Evolutionary conservation across 2,797 vertebrate genomes (phyloP), one percentile per base, ranked within the genome.

Genomic region (Clarias laeviceps): DNA sequence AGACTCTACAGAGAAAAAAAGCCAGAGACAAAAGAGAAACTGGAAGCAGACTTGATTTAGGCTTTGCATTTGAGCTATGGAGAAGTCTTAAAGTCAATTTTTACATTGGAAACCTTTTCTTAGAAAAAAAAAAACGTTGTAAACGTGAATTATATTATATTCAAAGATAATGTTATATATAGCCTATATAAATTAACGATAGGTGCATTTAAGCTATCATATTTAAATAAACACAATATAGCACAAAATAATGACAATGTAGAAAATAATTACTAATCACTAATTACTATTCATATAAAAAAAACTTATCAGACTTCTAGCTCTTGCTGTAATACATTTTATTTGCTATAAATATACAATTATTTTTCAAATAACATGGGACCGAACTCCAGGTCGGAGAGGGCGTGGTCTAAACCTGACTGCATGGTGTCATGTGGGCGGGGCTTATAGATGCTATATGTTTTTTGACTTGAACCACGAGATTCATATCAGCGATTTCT

Each of bases 351-450:
- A 77, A 78, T 62, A 27, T 50, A 54, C 56, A 54, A 24, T 45
- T 70, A 17, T 85, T 85, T 45, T 80, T 18, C 65, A 80, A 45
- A 56, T 69, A 61, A 54, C 32, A 66, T 85, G 57, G 57, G 83
- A 69, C 70, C 29, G 56, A 80, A 40, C 65, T 29, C 3, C 61
- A 34, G 61, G 14, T 56, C 57, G 81, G 6, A 91, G 93, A 92
- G 92, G 95, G 95, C 91, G 94, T 94, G 91, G 93, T 93, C 93
- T 92, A 84, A 90, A 81, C 89, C 88, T 88, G 90, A 85, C 92
- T 91, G 93, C 92, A 90, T 85, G 84, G 92, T 94, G 95, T 94
- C 94, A 95, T 92, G 90, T 92, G 93, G 94, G 94, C 85, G 94
- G 94, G 92, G 15, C 92, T 91, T 92, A 76, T 79, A 86, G 88